Base-by-base conservation (phyloP, 2,113 vertebrate genomes). In the Promerops cafer region DNA sequence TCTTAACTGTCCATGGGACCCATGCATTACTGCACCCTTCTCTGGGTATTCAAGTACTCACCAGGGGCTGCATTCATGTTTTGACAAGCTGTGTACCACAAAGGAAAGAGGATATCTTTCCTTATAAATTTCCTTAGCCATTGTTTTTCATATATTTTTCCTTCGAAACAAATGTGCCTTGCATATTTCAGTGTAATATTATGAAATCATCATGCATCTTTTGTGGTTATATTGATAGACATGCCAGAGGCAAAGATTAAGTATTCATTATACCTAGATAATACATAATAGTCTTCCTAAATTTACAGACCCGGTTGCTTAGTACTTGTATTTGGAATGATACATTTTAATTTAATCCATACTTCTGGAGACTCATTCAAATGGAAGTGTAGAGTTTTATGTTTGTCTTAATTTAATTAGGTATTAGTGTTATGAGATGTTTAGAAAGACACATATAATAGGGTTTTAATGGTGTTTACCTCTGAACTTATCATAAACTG, bases 281-380 rank as follows among this genome's bases (percentile, higher is more conserved):
- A 80, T 83, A 65, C 10, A 35, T 19, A 69, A 28, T 18, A 33
- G 8, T 64, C 30, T 52, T 81, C 28, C 42, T 42, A 72, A 11
- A 83, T 59, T 80, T 86, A 56, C 27, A 64, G 10, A 26, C 42
- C 35, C 16, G 13, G 4, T 68, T 68, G 10, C 26, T n/a, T 89
- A 35, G 8, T 74, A 17, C 0, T 0, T 89, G 19, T 69, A 19
- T 76, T 84, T 69, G n/a, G 56, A 5, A 1, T 52, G 22, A 15
- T 57, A 33, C 20, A 23, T 71, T 82, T 78, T 66, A 33, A 53
- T 76, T 44, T 76, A 72, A 42, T 50, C 47, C 10, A 2, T 85
- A 20, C 3, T 79, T 92, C 19, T 35, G 15, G 33, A 87, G 33
- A 50, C 9, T 70, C 23, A 30, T 3, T 68, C 61, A 59, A 64